Evolutionary conservation across 37 sponge, comb jelly and placozoan species (phyloP).

Genomic region (Tethya wilhelma): DNA sequence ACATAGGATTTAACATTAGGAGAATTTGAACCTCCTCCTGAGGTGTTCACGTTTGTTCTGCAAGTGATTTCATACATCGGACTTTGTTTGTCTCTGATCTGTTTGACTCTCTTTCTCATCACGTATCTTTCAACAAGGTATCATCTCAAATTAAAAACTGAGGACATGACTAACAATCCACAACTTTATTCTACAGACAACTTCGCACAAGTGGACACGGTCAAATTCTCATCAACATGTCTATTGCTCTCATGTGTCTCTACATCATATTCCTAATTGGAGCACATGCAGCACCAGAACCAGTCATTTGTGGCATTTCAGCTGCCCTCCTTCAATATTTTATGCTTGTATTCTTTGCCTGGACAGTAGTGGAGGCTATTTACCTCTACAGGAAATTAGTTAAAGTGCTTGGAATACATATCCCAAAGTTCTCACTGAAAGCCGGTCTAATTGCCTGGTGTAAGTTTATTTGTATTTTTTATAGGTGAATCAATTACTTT

Average conservation of each 20-base stretch:
- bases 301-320: too few species aligned
- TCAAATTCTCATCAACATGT: too few species aligned
- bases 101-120: conserved; percentile 9
- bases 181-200: too few species aligned
- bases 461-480: background rate
- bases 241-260: too few species aligned
- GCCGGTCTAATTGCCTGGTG: conserved; percentile 6
- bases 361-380: conserved; percentile 20
- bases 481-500: background rate
- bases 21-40: background rate
- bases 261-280: too few species aligned
- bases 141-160: too few species aligned
- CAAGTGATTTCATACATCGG: too few species aligned
- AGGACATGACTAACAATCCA: too few species aligned
- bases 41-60: background rate
- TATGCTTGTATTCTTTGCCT: conserved; percentile 9
- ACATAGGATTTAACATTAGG: background rate
- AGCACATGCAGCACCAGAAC: too few species aligned
- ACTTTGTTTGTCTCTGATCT: background rate
- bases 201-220: too few species aligned
- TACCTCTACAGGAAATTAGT: too few species aligned
- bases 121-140: conserved; percentile 29
- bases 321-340: conserved; percentile 21
- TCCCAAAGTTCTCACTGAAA: background rate
- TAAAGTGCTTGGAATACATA: background rate